Evolutionary conservation across 1,140 invertebrate genomes (phyloP), one percentile per base, ranked within the genome.

Genomic region (Habropoda laboriosa): DNA sequence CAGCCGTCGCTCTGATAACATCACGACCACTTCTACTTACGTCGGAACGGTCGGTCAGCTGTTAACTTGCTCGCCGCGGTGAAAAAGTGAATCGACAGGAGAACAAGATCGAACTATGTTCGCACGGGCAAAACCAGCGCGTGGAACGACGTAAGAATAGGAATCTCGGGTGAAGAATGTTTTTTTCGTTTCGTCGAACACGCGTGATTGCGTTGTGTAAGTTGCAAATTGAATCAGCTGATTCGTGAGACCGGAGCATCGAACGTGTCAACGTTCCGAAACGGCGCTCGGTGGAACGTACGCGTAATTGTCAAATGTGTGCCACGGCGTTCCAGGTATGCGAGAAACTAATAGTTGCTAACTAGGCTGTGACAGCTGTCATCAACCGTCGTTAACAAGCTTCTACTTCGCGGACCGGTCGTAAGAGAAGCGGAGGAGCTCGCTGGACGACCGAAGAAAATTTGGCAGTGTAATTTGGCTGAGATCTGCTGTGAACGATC

Each of bases 341-440:
- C 77, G 70, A 84, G 83, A 81, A 89, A 88, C 90, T 88, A 90
- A 90, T 89, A 87, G 87, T 91, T 85, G 79, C 84, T 87, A 81
- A 86, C 82, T 78, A 47, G 80, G 79, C 80, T 80, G 83, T 89
- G 91, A 90, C 89, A 89, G 86, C 89, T 90, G 89, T 92, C 90
- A 92, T 92, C 90, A 91, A 89, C 89, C 86, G 87, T 91, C 89
- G 89, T 92, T 91, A 91, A 90, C 89, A 89, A 92, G 86, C 88
- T 86, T 89, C 87, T 92, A 90, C 88, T 87, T 87, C 82, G 75
- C 80, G 66, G 27, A 79, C 77, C 63, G 83, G 81, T 79, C 71
- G 77, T 77, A 79, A 76, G 67, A 74, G 66, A 74, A 7, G 60
- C 16, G 30, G 49, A 71, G 47, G 42, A 70, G 60, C 53, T 30